Percentiles rank a stretch among this genome's conserved stretches.
These are phyloP conservation scores for Osedax fenrisi DNA, from an alignment of 2,888 invertebrate species.

Conservation along the genomic window DNA sequence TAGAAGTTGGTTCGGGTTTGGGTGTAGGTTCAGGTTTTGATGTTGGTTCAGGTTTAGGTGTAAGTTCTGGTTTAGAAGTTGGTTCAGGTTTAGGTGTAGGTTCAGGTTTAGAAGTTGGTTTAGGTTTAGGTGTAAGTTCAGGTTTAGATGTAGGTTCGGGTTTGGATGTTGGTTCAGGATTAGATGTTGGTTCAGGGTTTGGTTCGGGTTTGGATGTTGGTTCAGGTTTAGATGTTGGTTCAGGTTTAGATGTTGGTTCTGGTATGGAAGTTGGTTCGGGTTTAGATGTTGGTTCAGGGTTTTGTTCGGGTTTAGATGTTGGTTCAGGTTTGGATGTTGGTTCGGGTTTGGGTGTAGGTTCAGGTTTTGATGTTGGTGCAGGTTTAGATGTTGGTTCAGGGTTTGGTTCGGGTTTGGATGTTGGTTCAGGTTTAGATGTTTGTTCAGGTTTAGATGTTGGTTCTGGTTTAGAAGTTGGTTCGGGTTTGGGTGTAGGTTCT, in stretches of 20 bases:
- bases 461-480: background rate
- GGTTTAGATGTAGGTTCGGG: background rate
- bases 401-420: background rate
- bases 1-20: background rate
- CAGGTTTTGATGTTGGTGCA: background rate
- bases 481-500: background rate
- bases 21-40: background rate
- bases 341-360: background rate
- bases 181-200: background rate
- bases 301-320: background rate
- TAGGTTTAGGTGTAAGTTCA: background rate
- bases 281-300: background rate
- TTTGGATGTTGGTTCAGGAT: background rate
- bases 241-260: background rate
- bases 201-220: background rate
- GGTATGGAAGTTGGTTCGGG: background rate
- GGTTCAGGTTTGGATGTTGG: background rate
- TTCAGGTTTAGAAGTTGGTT: background rate
- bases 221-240: background rate
- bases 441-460: background rate
- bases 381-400: background rate
- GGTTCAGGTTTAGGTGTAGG: background rate
- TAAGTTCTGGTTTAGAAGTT: background rate
- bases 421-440: background rate
- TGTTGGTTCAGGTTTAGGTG: background rate